Evolutionary conservation across 2,113 vertebrate genomes (phyloP).

Genomic region (Ammodytes marinus): DNA sequence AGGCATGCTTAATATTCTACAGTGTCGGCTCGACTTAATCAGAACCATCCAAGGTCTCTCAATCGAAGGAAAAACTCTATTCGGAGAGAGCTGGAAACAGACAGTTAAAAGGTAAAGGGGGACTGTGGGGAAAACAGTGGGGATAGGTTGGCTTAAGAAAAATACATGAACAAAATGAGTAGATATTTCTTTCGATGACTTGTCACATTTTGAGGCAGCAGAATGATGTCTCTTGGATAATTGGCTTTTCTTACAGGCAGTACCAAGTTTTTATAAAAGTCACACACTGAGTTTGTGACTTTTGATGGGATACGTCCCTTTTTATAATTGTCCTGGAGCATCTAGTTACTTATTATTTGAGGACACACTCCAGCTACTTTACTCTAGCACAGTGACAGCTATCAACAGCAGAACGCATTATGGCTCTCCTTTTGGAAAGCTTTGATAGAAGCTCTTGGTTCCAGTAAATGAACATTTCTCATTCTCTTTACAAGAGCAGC

Average conservation of each 20-base stretch:
- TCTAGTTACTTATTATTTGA: conserved; percentile 47
- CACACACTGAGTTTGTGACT: conserved; percentile 19
- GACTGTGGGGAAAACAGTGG: conserved; percentile 26
- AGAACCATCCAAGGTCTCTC: conserved; percentile 80
- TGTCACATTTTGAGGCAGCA: conserved; percentile 33
- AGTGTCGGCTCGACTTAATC: conserved; percentile 78
- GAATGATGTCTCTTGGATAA: conserved; percentile 48
- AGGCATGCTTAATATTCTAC: conserved; percentile 82
- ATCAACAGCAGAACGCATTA: conserved; percentile 42
- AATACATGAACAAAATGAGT: conserved; percentile 42
- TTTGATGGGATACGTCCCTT: neutral
- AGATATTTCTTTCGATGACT: conserved; percentile 51
- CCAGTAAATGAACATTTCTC: conserved; percentile 61
- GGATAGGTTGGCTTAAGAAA: conserved; percentile 25
- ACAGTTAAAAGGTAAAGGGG: conserved; percentile 43
- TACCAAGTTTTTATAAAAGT: conserved; percentile 49
- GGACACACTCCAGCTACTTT: conserved; percentile 45
- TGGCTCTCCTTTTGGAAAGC: conserved; percentile 33
- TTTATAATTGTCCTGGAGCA: conserved; percentile 30
- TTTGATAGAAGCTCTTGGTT: conserved; percentile 59
- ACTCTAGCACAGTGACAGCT: conserved; percentile 25
- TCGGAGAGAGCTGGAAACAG: conserved; percentile 64
- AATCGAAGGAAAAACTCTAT: conserved; percentile 78
- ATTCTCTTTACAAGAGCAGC: conserved; percentile 55
- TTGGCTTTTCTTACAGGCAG: conserved; percentile 37